A percentile compares a stretch with the other conserved stretches of the same genome.
These are phyloP conservation scores for Psilanteris sp. DNA, from an alignment of 1,140 invertebrate species.

Conservation along the genomic window DNA sequence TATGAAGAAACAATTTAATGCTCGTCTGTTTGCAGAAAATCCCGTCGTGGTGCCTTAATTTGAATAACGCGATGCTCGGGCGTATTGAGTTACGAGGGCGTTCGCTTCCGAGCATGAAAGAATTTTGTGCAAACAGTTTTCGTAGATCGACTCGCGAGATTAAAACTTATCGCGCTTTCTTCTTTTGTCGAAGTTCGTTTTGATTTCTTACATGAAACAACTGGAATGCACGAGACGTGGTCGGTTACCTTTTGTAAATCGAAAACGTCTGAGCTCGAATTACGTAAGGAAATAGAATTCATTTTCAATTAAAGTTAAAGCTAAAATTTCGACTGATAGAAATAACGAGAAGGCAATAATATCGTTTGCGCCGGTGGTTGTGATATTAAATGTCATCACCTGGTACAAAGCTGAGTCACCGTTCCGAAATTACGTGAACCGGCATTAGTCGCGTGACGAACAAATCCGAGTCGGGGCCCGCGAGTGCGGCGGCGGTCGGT, in stretches of 20 bases:
- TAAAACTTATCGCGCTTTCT: slow-evolving; percentile 47
- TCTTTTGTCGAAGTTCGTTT: slow-evolving; percentile 25
- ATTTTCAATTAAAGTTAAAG: slow-evolving; percentile 35
- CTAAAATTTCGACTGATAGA: slow-evolving; percentile 19
- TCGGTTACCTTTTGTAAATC: slow-evolving; percentile 5
- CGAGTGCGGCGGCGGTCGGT: no score
- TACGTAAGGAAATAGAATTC: slow-evolving; percentile 28
- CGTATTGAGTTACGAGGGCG: slow-evolving; percentile 16
- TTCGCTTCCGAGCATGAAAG: slow-evolving; percentile 19
- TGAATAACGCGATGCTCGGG: slow-evolving; percentile 36
- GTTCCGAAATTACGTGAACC: slow-evolving; percentile 2
- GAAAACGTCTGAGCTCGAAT: slow-evolving; percentile 15
- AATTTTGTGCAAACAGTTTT: slow-evolving; percentile 49
- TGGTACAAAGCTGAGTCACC: slow-evolving; percentile 1
- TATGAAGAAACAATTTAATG: slow-evolving; percentile 47
- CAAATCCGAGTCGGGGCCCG: no score
- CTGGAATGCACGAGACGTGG: slow-evolving; percentile 10
- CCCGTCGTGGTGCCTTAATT: slow-evolving; percentile 36
- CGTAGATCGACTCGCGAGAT: slow-evolving; percentile 37
- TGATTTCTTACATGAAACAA: slow-evolving; percentile 29
- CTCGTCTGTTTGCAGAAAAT: slow-evolving; percentile 48
- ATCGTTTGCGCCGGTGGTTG: background rate
- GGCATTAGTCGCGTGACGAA: slow-evolving; percentile 9
- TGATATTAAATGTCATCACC: slow-evolving; percentile 16
- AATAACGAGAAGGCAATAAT: slow-evolving; percentile 15